Evolutionary conservation across 92 coral and sea anemone species (phyloP), one percentile per base, ranked within the genome.

Genomic region (Pocillopora meandrina): DNA sequence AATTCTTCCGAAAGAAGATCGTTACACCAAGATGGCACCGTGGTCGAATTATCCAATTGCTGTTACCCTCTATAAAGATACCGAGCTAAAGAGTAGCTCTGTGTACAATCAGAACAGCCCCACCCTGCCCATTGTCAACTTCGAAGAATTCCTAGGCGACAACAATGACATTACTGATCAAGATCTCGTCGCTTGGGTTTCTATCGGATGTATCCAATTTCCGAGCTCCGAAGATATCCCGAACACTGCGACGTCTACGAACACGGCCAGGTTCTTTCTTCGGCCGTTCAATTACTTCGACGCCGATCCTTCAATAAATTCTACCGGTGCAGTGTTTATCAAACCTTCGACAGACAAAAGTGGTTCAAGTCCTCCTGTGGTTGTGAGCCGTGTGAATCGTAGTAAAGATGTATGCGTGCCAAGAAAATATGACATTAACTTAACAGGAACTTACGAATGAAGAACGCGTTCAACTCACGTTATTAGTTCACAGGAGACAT

Each of bases 251-350:
- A 90, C 95, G 20, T 77, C 91, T 10, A 96, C 87, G 18, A 86
- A 87, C 64, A 77, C 95, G 10, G 95, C 94, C 10, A 89, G 98
- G 34, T 93, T 95, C 76, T 88, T 88, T 31, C 91, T 93, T 34
- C 91, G 92, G 72, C 98, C 98, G 34, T 95, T 84, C 72, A 93
- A 95, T 90, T 95, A 95, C 89, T 95, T 88, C 81, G 92, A 95
- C 87, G 94, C 86, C 86, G 96, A 88, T 47, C 96, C 98, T 55
- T 94, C 98, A 42, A 90, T 93, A 65, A 85, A 85, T 71, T 94
- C 98, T 12, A 89, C 87, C 64, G 86, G 91, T 52, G 97, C 92
- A 16, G 86, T 95, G 58, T 59, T 95, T 19, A 95, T 95, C 11
- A 85, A 68, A 36, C 98, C 97, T 23, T 84, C 73, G 58, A 76